These are phyloP conservation scores for Drosophila diplacantha DNA, from an alignment of 2,888 invertebrate species.

Conservation along the genomic window DNA sequence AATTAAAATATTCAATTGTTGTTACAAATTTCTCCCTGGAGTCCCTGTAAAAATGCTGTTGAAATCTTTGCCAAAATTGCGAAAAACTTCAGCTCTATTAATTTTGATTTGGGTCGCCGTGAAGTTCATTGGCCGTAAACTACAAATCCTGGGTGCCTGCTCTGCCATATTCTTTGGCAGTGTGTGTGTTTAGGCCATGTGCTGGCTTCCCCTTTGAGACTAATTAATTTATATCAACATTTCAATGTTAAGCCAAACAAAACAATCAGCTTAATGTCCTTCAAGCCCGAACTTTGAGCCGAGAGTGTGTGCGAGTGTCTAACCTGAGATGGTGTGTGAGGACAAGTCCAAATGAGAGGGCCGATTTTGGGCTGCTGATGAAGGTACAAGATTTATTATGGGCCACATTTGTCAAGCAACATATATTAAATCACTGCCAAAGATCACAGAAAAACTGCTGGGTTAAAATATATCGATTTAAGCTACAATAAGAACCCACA, in stretches of 20 bases:
- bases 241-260: conserved; percentile 71
- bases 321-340: conserved; percentile 11
- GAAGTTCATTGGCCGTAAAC: conserved; percentile 20
- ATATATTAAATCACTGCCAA: conserved; percentile 8
- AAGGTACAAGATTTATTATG: conserved; percentile 22
- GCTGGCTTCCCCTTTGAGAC: conserved; percentile 50
- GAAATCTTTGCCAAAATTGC: conserved; percentile 3
- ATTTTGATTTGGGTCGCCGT: conserved; percentile 32
- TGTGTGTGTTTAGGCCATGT: conserved; percentile 28
- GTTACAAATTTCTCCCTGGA: not conserved
- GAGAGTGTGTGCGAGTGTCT: conserved; percentile 1
- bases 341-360: conserved; percentile 4
- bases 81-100: conserved; percentile 53
- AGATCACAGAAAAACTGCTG: not conserved
- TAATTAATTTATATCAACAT: conserved; percentile 73
- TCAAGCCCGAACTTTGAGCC: conserved; percentile 32
- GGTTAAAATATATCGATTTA: conserved; percentile 1
- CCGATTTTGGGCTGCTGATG: conserved; percentile 7
- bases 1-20: not conserved
- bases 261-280: conserved; percentile 71
- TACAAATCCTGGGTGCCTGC: conserved; percentile 15
- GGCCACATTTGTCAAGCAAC: conserved; percentile 15
- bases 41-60: not conserved
- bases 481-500: not conserved
- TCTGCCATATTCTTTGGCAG: conserved; percentile 10